These are phyloP conservation scores for Aldabrachelys gigantea DNA, from an alignment of 2,113 vertebrate species.

Conservation along the genomic window DNA sequence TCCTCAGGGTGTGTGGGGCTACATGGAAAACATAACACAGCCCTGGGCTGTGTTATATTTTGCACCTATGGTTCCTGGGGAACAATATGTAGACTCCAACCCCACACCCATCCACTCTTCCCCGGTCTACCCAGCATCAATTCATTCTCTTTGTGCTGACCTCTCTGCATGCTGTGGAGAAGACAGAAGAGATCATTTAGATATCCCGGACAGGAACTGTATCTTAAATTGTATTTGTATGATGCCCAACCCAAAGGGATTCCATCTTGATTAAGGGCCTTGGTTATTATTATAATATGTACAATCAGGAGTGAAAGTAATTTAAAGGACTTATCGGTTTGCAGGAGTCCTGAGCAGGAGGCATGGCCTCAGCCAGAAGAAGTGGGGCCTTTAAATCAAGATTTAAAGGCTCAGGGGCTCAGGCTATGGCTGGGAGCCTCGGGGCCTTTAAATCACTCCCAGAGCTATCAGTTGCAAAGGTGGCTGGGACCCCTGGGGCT, in stretches of 20 bases:
- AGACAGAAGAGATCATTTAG: not conserved
- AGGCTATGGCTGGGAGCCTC: too few relatives aligned
- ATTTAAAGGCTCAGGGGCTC: too few relatives aligned
- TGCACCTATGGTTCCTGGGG: slow-evolving; percentile 34
- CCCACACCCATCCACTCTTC: not conserved
- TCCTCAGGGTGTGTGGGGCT: not conserved
- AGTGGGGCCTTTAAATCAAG: too few relatives aligned
- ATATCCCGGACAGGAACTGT: not conserved
- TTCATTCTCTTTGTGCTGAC: not conserved
- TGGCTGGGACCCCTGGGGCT: too few relatives aligned
- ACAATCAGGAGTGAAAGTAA: not conserved
- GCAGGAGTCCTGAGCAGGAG: too few relatives aligned
- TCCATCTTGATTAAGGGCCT: not conserved
- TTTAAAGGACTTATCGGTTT: too few relatives aligned
- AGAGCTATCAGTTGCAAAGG: too few relatives aligned
- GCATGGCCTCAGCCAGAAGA: too few relatives aligned
- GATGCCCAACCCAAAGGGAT: not conserved
- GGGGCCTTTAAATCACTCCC: too few relatives aligned
- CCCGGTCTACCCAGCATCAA: not conserved
- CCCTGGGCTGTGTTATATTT: slow-evolving; percentile 30
- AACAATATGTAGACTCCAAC: fast-evolving
- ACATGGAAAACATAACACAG: slow-evolving; percentile 15
- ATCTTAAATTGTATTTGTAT: not conserved
- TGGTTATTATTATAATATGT: not conserved
- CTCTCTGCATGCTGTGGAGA: not conserved